Percentiles rank a stretch among this genome's conserved stretches.
phyloP scores from a whole-genome alignment of 2,888 invertebrate species.

The Tiliacea aurago region DNA sequence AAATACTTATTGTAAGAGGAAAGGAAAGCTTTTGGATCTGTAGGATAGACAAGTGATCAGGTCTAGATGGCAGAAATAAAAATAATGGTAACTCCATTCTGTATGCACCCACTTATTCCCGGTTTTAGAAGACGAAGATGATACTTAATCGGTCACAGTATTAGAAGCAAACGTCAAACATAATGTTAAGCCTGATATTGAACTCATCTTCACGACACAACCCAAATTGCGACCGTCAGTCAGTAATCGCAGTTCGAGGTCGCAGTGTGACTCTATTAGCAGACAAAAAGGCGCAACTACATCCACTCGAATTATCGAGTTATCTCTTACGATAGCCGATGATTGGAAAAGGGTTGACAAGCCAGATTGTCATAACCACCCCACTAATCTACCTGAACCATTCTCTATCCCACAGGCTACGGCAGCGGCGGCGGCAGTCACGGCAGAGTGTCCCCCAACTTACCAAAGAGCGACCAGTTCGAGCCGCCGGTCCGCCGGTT shows the following conservation, averaged over 20 bases:
- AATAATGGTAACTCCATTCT: neutral
- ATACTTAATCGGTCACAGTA: neutral
- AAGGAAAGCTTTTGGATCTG: neutral
- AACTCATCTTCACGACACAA: neutral
- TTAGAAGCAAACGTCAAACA: neutral
- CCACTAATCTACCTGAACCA: neutral
- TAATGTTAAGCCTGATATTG: neutral
- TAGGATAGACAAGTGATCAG: neutral
- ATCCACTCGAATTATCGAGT: too few species aligned
- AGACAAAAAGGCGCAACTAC: neutral
- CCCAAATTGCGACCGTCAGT: neutral
- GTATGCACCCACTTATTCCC: neutral
- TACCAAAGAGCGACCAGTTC: constrained; percentile 86
- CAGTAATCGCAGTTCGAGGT: neutral
- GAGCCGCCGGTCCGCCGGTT: constrained; percentile 69
- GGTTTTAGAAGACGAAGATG: neutral
- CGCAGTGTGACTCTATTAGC: too few species aligned
- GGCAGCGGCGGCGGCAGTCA: constrained; percentile 87
- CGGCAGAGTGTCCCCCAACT: constrained; percentile 84
- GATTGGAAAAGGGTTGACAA: neutral
- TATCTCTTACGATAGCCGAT: too few species aligned
- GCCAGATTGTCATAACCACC: neutral
- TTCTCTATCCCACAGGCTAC: constrained; percentile 74
- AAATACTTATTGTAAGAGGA: neutral
- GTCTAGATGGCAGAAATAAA: neutral